Base-by-base conservation (phyloP, 35 echinoderm and acorn worm genomes). In the Anneissia japonica region DNA sequence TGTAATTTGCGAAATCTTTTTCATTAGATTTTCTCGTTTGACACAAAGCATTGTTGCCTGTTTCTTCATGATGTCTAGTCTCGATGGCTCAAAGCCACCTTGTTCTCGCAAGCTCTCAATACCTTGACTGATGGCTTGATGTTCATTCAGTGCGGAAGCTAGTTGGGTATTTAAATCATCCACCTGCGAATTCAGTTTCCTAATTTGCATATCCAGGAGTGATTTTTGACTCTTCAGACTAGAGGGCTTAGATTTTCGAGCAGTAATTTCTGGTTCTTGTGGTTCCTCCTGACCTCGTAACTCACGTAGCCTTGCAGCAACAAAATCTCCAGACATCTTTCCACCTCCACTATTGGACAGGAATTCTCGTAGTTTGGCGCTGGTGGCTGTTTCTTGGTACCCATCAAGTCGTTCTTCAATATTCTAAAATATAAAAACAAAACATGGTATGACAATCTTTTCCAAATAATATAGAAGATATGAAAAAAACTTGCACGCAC, bases 121-220 rank as follows among this genome's bases (percentile, higher is more conserved):
- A 17, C 95, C 91, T 39, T 97, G 86, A 35, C 81, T 76, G 38
- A 86, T 43, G 33, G 86, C 36, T 39, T 97, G 95, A 31, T 77
- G 76, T 36, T 93, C 91, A 30, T 55, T 76, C 72, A 97, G 39
- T 11, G 81, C 77, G 35, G 86, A 35, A 34, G 91, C 91, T 5
- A 97, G 74, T 36, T 97, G 88, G 36, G 75, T 82, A 79, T 97
- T 97, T 11, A 93, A 77, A 36, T 93, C 35, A 89, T 97, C 95
- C 45, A 97, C 81, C 38, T 93, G 95, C 19, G 75, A 36, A 37
- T 97, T 73, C 30, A 90, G 73, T 21, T 93, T 85, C 34, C 46
- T 28, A 30, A 97, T 91, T 76, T 97, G 95, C 81, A 86, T 46
- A 43, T 90, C 83, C 0, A 97, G 2, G 11, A 97, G 79, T 81